Percentiles rank a stretch among this genome's conserved stretches.
phyloP scores from a whole-genome alignment of 1,140 invertebrate genomes.

The Cherax destructor region DNA sequence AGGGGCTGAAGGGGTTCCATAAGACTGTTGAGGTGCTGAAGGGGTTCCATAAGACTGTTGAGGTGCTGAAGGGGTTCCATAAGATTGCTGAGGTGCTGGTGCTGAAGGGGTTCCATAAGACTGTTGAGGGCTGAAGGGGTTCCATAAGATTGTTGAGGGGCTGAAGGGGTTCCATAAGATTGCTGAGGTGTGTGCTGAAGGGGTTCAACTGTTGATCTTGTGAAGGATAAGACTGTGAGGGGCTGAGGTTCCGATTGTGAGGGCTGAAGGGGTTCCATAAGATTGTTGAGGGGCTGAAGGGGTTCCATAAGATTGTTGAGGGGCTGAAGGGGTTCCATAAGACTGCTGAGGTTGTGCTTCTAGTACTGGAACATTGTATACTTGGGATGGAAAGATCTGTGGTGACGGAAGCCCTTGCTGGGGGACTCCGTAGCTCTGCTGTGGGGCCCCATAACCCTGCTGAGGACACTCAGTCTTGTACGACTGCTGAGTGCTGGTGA shows the following conservation, averaged over 20 bases:
- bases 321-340: not conserved
- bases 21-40: not conserved
- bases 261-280: not conserved
- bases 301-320: not conserved
- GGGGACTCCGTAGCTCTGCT: not conserved
- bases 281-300: slow-evolving; percentile 12
- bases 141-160: slow-evolving; percentile 13
- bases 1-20: not conserved
- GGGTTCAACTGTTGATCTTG: not conserved
- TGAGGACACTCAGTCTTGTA: slow-evolving; percentile 30
- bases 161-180: slow-evolving; percentile 2
- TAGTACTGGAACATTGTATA: too few species aligned
- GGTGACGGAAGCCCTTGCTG: not conserved
- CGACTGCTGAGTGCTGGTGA: slow-evolving; percentile 1
- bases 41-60: slow-evolving; percentile 1
- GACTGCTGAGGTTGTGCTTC: not conserved
- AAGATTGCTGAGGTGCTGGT: not conserved
- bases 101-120: not conserved
- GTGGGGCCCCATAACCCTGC: slow-evolving; percentile 2
- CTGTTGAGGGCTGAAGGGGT: not conserved
- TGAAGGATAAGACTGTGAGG: not conserved
- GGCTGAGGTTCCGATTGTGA: not conserved
- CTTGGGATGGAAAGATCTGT: not conserved
- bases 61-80: not conserved
- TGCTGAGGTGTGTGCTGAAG: not conserved